These are phyloP conservation scores for Azemiops feae DNA, from an alignment of 2,113 vertebrate species.

Conservation along the genomic window DNA sequence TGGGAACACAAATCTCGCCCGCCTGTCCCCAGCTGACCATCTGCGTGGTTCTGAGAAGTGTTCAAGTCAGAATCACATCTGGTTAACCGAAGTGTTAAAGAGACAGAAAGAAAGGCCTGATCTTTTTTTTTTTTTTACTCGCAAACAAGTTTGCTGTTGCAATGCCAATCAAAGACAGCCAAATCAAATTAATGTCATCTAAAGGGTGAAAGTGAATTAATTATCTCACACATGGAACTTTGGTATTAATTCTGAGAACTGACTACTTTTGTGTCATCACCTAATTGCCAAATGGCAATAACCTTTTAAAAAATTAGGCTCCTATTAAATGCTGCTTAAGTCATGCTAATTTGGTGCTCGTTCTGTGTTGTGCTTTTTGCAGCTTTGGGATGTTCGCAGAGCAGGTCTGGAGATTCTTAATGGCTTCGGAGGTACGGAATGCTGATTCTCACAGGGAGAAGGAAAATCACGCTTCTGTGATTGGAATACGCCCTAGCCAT, in stretches of 20 bases:
- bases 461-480: conserved; percentile 40
- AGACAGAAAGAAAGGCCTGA: conserved; percentile 12
- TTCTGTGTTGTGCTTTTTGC: conserved; percentile 23
- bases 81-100: not conserved
- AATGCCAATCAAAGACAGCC: conserved; percentile 28
- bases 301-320: conserved; percentile 39
- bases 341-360: conserved; percentile 49
- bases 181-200: conserved; percentile 5
- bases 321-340: conserved; percentile 51
- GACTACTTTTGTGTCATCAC: conserved; percentile 20
- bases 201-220: conserved; percentile 24
- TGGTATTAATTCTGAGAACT: conserved; percentile 45
- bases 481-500: conserved; percentile 37
- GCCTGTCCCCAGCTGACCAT: not conserved
- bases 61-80: not conserved
- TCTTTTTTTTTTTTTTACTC: conserved; percentile 17
- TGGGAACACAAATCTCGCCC: not conserved
- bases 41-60: conserved; percentile 11
- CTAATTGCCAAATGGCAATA: conserved; percentile 39
- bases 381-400: conserved; percentile 54
- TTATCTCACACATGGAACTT: not conserved
- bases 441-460: conserved; percentile 49
- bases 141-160: conserved; percentile 20
- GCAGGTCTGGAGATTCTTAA: conserved; percentile 59
- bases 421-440: conserved; percentile 28